phyloP scores from a whole-genome alignment of 2,797 vertebrate genomes.

The Sebastiscus albofasciatus region DNA sequence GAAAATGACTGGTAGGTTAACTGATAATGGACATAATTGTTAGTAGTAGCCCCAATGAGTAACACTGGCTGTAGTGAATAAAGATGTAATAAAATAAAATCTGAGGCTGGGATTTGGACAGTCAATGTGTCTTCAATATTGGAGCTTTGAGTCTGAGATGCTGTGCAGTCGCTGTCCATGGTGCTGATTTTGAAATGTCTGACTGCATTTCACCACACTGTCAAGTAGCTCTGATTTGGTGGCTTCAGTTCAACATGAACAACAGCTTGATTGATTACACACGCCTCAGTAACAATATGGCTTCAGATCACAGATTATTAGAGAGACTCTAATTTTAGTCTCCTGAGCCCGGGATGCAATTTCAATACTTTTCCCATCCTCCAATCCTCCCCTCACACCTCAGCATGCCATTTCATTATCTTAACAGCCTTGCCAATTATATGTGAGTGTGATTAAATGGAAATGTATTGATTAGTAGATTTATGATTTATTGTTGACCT shows the following conservation, averaged over 20 bases:
- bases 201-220: slow-evolving; percentile 17
- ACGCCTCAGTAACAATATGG: slow-evolving; percentile 34
- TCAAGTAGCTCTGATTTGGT: slow-evolving; percentile 39
- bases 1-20: background rate
- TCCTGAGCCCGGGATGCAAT: slow-evolving; percentile 3
- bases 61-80: background rate
- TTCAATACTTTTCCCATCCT: slow-evolving; percentile 15
- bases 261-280: slow-evolving; percentile 59
- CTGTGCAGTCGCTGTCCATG: slow-evolving; percentile 54
- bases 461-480: slow-evolving; percentile 38
- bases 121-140: background rate
- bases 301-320: slow-evolving; percentile 38
- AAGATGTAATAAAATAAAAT: background rate
- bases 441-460: slow-evolving; percentile 12
- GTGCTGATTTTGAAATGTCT: slow-evolving; percentile 58
- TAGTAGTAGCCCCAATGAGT: background rate
- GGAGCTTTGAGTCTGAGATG: background rate
- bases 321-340: slow-evolving; percentile 25
- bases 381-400: slow-evolving; percentile 12
- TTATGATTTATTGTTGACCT: slow-evolving; percentile 34
- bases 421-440: slow-evolving; percentile 35
- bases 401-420: slow-evolving; percentile 19
- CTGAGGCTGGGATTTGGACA: background rate
- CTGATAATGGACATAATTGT: background rate
- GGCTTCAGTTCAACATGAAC: slow-evolving; percentile 28